A percentile compares a stretch with the other conserved stretches of the same genome.
These are phyloP conservation scores for Phainopepla nitens DNA, from an alignment of 2,113 vertebrate species.

Conservation along the genomic window DNA sequence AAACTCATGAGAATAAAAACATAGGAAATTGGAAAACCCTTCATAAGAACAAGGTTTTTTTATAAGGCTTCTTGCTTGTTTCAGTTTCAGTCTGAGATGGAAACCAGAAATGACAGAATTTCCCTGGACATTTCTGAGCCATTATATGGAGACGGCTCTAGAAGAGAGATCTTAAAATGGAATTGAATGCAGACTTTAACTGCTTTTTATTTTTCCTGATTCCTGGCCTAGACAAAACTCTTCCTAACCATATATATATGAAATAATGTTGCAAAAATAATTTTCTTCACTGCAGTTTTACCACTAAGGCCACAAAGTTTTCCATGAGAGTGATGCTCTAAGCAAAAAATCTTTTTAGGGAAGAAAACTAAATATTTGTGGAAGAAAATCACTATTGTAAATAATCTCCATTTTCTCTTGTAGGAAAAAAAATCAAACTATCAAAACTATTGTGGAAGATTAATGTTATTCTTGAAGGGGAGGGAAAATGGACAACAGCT, in stretches of 20 bases:
- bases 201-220: neutral
- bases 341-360: neutral
- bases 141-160: neutral
- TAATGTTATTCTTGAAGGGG: neutral
- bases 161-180: neutral
- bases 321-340: neutral
- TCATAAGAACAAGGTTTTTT: neutral
- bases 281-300: neutral
- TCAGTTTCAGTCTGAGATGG: neutral
- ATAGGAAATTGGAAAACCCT: slow-evolving; percentile 5
- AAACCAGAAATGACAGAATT: slow-evolving; percentile 32
- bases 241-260: neutral
- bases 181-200: neutral
- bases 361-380: neutral
- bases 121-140: slow-evolving; percentile 12
- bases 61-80: neutral
- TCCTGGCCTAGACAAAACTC: neutral
- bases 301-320: neutral
- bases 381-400: neutral
- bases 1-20: neutral
- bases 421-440: neutral
- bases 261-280: neutral
- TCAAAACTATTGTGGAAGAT: neutral
- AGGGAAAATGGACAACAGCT: neutral
- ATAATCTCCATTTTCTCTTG: neutral